Conservation (phyloP, 2,888 invertebrate species). For the Bombyx huttoni region DNA sequence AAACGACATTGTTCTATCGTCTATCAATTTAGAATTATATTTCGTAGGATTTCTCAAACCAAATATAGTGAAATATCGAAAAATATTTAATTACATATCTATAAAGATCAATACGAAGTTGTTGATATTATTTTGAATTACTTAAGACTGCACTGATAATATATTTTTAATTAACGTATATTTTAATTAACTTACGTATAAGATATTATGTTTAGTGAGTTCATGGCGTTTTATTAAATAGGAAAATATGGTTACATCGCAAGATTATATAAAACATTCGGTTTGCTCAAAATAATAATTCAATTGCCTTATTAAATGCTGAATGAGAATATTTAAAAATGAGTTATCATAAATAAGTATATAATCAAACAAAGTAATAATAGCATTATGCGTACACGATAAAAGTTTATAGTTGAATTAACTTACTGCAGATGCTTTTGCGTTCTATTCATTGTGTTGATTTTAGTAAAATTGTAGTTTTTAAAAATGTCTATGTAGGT, state of each 20-base stretch:
- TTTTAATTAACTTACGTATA: slow-evolving; percentile 7
- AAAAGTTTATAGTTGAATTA: too few species aligned
- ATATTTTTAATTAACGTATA: slow-evolving; percentile 1
- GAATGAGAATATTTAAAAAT: too few species aligned
- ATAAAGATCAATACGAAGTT: slow-evolving; percentile 2
- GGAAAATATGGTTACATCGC: background rate
- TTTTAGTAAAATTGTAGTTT: background rate
- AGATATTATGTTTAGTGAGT: background rate
- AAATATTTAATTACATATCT: background rate
- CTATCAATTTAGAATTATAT: too few species aligned
- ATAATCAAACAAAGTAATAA: too few species aligned
- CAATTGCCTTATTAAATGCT: background rate
- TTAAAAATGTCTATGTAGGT: background rate
- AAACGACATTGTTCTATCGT: too few species aligned
- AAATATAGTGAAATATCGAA: background rate
- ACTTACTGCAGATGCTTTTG: too few species aligned
- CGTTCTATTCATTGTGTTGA: too few species aligned
- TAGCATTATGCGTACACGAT: too few species aligned
- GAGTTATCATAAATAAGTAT: too few species aligned
- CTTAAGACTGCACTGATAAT: slow-evolving; percentile 1
- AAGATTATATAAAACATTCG: background rate
- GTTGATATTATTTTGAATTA: background rate
- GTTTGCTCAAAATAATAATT: background rate
- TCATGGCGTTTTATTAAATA: background rate
- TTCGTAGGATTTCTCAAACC: too few species aligned